phyloP scores from a whole-genome alignment of 2,113 vertebrate species.

The Columbina picui region DNA sequence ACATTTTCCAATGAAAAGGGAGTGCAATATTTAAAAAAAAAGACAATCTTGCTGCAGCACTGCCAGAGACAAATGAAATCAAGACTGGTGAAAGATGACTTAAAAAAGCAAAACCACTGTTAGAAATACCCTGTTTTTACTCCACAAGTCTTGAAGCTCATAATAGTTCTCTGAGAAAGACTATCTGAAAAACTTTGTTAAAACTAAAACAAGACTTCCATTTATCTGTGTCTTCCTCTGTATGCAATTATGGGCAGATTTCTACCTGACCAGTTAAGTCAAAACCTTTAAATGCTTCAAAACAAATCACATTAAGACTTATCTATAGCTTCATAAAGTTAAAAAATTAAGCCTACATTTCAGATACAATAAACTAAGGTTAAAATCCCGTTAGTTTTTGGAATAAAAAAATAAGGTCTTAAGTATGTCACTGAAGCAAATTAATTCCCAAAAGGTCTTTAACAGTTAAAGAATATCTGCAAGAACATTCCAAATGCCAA shows the following conservation, averaged over 20 bases:
- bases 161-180: not conserved
- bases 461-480: not conserved
- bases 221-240: not conserved
- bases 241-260: not conserved
- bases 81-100: not conserved
- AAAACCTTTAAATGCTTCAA: conserved; percentile 17
- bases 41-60: not conserved
- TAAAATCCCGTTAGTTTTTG: conserved; percentile 15
- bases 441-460: not conserved
- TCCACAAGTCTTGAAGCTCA: not conserved
- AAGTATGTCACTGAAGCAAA: conserved; percentile 13
- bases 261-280: not conserved
- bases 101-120: not conserved
- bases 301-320: conserved; percentile 20
- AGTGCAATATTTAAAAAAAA: not conserved
- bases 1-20: not conserved
- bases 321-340: not conserved
- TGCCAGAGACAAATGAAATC: not conserved
- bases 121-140: not conserved
- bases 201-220: not conserved
- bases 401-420: not conserved
- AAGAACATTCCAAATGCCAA: conserved; percentile 3
- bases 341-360: conserved; percentile 16
- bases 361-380: not conserved
- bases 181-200: not conserved